Evolutionary conservation across 2,113 vertebrate species (phyloP).

Genomic region (Myxocyprinus asiaticus): DNA sequence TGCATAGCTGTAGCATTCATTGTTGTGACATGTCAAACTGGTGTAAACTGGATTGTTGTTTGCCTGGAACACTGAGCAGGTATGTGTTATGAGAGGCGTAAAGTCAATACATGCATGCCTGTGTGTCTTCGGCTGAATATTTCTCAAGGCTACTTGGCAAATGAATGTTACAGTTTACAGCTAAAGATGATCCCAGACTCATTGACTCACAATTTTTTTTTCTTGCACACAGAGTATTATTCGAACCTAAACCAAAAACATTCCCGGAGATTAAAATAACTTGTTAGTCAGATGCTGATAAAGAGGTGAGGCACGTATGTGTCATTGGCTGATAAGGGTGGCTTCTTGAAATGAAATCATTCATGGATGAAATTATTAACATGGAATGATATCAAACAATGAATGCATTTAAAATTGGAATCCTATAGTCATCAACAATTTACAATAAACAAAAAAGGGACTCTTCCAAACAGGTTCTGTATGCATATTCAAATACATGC

Average conservation of each 20-base stretch:
- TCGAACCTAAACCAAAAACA: background rate
- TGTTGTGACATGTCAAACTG: constrained; percentile 33
- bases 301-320: constrained; percentile 34
- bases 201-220: constrained; percentile 9
- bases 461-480: too few relatives aligned
- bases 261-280: constrained; percentile 39
- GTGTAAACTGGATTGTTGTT: constrained; percentile 26
- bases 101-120: background rate
- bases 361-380: background rate
- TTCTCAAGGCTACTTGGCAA: background rate
- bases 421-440: too few relatives aligned
- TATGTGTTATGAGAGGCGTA: constrained; percentile 1
- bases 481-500: too few relatives aligned
- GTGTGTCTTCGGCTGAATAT: background rate
- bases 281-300: constrained; percentile 33
- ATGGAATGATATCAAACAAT: constrained; percentile 1
- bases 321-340: constrained; percentile 1
- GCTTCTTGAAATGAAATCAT: too few relatives aligned
- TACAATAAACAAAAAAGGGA: background rate
- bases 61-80: constrained; percentile 21
- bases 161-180: background rate
- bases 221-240: constrained; percentile 30
- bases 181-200: constrained; percentile 10
- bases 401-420: background rate
- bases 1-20: background rate